These are phyloP conservation scores for Cliona cf. orientalis DNA, from an alignment of 37 sponge, comb jelly and placozoan genomes.

Conservation along the genomic window DNA sequence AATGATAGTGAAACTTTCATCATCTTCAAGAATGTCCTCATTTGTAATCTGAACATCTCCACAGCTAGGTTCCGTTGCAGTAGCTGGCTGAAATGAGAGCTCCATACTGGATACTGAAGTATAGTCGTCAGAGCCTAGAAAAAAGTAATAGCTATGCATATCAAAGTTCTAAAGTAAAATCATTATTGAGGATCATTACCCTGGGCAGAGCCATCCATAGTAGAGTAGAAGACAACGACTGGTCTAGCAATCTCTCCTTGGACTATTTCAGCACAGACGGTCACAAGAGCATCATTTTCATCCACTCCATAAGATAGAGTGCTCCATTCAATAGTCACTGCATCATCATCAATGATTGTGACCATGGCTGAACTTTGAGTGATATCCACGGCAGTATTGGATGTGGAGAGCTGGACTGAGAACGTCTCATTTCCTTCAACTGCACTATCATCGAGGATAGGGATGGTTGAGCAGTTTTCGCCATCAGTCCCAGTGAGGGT, in stretches of 20 bases:
- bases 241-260: background rate
- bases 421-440: background rate
- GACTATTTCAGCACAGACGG: background rate
- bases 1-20: background rate
- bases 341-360: background rate
- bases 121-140: no score
- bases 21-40: background rate
- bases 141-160: no score
- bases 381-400: no score
- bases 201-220: background rate
- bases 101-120: no score
- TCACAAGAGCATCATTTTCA: background rate
- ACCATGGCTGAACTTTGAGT: background rate
- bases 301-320: no score
- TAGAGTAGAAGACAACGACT: background rate
- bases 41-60: no score
- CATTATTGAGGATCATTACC: no score
- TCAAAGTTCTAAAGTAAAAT: no score
- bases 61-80: no score
- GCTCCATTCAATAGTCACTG: background rate
- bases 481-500: background rate
- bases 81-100: no score
- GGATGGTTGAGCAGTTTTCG: background rate
- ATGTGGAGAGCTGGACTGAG: no score
- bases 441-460: background rate